phyloP scores from a whole-genome alignment of 2,888 invertebrate species.

The Ectemnius lituratus region DNA sequence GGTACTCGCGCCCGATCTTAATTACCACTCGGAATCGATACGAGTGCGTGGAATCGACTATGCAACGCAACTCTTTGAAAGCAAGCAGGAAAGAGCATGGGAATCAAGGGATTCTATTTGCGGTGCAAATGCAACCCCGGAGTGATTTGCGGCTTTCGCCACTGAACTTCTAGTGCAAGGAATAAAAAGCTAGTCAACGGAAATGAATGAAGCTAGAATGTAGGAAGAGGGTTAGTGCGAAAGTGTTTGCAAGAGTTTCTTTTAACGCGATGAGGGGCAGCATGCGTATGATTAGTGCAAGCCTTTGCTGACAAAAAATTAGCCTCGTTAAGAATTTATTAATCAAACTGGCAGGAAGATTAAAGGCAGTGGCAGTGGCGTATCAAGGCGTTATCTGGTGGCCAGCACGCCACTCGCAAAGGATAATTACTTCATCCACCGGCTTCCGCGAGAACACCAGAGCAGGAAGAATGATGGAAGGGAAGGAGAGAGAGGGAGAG shows the following conservation, averaged over 20 bases:
- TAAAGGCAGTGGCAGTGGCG: conserved; percentile 27
- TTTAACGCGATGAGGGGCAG: background rate
- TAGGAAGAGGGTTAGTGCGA: no score
- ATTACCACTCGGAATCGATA: background rate
- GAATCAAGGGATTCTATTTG: no score
- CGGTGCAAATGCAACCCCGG: no score
- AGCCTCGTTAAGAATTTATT: conserved; percentile 46
- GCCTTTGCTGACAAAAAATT: conserved; percentile 13
- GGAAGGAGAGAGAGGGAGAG: no score
- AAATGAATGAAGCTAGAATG: no score
- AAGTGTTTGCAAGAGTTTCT: background rate
- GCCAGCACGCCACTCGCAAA: conserved; percentile 19
- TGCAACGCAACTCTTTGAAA: no score
- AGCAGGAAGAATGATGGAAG: background rate
- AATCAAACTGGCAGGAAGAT: conserved; percentile 28
- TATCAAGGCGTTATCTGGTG: conserved; percentile 16
- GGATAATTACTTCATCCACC: conserved; percentile 31
- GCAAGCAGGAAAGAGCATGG: no score
- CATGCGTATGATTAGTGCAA: background rate
- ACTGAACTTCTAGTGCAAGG: no score
- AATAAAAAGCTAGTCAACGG: no score
- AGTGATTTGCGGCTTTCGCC: no score
- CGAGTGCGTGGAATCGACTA: no score
- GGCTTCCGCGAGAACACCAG: conserved; percentile 6
- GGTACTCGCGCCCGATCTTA: background rate